Conservation (phyloP, 2,113 vertebrate genomes). For the Parus major region DNA sequence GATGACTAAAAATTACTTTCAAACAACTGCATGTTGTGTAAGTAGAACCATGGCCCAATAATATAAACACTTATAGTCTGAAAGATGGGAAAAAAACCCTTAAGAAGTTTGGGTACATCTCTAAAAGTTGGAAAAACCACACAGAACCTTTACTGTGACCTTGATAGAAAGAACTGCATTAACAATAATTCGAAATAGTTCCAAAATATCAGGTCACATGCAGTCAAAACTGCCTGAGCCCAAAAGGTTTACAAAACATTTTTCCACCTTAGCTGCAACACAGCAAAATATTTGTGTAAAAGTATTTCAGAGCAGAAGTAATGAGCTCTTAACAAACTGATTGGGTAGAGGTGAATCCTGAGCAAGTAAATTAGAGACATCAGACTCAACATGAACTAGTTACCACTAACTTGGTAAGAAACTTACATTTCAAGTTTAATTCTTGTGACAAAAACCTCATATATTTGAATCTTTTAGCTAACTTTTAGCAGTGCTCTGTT, state of each 20-base stretch:
- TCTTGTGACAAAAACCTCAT: not conserved
- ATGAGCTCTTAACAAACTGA: not conserved
- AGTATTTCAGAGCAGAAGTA: not conserved
- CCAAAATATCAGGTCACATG: not conserved
- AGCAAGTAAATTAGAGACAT: not conserved
- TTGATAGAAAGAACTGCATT: not conserved
- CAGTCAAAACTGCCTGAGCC: not conserved
- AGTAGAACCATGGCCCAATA: not conserved
- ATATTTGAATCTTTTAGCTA: not conserved
- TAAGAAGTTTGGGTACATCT: not conserved
- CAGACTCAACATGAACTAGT: not conserved
- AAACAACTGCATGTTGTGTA: not conserved
- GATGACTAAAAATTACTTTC: not conserved
- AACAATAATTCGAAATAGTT: not conserved
- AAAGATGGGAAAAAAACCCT: not conserved
- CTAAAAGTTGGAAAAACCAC: not conserved
- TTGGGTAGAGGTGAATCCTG: not conserved
- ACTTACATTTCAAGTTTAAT: not conserved
- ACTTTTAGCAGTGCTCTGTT: not conserved
- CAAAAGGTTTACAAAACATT: not conserved
- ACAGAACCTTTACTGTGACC: not conserved
- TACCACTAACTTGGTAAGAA: not conserved
- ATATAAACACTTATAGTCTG: not conserved
- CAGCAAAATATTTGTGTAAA: not conserved
- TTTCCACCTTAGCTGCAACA: not conserved